A percentile compares a stretch with the other conserved stretches of the same genome.
phyloP scores from a whole-genome alignment of 2,888 invertebrate species.

The Ormyrus nitidulus region DNA sequence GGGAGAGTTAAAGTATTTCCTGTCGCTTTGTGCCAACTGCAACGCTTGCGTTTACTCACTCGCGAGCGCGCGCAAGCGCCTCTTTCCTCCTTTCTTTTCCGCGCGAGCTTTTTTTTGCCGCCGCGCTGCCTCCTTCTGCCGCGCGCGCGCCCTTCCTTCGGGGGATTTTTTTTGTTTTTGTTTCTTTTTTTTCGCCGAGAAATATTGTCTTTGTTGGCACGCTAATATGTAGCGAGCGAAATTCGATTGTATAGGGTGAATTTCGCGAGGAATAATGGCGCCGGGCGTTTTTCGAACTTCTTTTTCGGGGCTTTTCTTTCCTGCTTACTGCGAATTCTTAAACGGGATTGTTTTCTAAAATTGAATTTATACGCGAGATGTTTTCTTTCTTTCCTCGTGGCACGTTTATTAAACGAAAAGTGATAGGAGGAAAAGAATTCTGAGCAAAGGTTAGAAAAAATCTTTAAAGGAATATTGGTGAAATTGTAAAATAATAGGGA shows the following conservation, averaged over 20 bases:
- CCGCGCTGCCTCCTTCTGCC: neutral
- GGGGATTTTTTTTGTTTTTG: neutral
- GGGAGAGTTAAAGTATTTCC: constrained; percentile 18
- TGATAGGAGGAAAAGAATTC: no score
- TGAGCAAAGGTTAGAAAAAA: no score
- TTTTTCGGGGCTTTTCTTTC: no score
- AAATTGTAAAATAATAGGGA: no score
- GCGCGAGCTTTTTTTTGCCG: neutral
- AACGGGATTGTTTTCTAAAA: neutral
- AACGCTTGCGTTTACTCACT: constrained; percentile 18
- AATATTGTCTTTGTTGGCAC: neutral
- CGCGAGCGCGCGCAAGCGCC: neutral
- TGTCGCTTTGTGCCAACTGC: constrained; percentile 34
- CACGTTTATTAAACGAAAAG: no score
- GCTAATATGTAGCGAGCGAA: neutral
- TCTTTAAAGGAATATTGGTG: no score
- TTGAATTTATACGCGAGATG: neutral
- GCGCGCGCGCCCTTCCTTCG: neutral
- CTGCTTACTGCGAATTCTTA: no score
- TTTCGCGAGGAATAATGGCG: neutral
- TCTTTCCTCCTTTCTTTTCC: neutral
- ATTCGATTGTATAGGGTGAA: neutral
- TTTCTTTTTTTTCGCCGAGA: neutral
- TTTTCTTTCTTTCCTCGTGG: no score
- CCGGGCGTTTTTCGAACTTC: no score